phyloP scores from a whole-genome alignment of 2,888 invertebrate species.

The Nemotelus pantherinus region DNA sequence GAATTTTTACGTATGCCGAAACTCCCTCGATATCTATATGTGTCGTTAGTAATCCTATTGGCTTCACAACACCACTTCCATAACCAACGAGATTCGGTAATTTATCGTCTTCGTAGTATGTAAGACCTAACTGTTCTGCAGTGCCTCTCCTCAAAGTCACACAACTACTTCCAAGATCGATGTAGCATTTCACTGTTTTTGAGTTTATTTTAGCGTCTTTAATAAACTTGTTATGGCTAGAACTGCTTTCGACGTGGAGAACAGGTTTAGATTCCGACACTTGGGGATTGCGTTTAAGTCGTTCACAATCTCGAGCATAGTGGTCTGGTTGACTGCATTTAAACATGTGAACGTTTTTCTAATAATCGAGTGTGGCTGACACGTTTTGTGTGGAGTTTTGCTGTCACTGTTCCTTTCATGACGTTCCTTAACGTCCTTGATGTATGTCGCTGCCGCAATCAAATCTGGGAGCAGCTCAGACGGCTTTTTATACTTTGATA shows the following conservation, averaged over 20 bases:
- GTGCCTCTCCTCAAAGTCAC: background rate
- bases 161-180: constrained; percentile 22
- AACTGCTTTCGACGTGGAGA: background rate
- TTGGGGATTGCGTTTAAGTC: background rate
- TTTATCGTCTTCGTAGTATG: background rate
- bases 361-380: background rate
- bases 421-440: background rate
- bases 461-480: constrained; percentile 8
- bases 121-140: constrained; percentile 1
- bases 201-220: background rate
- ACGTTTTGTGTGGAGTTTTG: background rate
- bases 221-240: background rate
- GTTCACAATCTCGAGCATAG: constrained; percentile 10
- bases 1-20: background rate
- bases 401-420: background rate
- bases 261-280: background rate
- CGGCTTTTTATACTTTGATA: constrained; percentile 20
- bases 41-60: constrained; percentile 4
- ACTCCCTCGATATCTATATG: constrained; percentile 14
- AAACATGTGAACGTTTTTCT: background rate
- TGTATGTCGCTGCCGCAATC: background rate
- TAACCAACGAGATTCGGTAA: background rate
- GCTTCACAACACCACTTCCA: background rate
- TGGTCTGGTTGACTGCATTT: constrained; percentile 15
- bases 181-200: background rate